These are phyloP conservation scores for Porites australiensis DNA, from an alignment of 64 coral and sea anemone genomes.

Conservation along the genomic window DNA sequence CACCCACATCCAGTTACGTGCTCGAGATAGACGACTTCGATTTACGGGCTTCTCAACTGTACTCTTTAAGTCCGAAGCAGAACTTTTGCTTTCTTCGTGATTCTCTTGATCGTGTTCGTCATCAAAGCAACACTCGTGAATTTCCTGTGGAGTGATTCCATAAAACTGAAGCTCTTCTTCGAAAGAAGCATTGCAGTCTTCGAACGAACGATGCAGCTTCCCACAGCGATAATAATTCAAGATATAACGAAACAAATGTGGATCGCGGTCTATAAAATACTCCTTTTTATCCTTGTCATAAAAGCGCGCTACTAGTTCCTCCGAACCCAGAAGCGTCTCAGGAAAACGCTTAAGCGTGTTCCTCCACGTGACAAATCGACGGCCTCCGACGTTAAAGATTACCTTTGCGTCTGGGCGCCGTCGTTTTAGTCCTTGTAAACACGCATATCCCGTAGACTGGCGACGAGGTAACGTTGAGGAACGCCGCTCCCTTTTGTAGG, in stretches of 20 bases:
- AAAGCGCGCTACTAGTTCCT: slow-evolving; percentile 75
- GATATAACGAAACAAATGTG: slow-evolving; percentile 95
- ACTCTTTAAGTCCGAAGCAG: not conserved
- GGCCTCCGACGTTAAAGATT: slow-evolving; percentile 84
- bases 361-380: slow-evolving; percentile 88
- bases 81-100: slow-evolving; percentile 34
- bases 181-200: slow-evolving; percentile 86
- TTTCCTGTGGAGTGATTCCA: slow-evolving; percentile 81
- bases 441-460: not conserved
- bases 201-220: slow-evolving; percentile 88
- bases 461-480: not conserved
- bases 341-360: slow-evolving; percentile 87
- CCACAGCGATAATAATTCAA: slow-evolving; percentile 92
- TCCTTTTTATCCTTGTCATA: slow-evolving; percentile 89
- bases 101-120: slow-evolving; percentile 73
- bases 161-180: slow-evolving; percentile 89
- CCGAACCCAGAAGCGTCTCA: slow-evolving; percentile 80
- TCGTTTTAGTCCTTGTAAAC: slow-evolving; percentile 13
- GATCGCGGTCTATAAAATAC: slow-evolving; percentile 92
- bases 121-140: slow-evolving; percentile 95
- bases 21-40: not conserved
- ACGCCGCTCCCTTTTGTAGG: not conserved
- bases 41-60: not conserved
- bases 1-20: slow-evolving; percentile 44
- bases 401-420: slow-evolving; percentile 62